phyloP scores from a whole-genome alignment of 1,140 invertebrate genomes.

The Scaptomyza hsui region DNA sequence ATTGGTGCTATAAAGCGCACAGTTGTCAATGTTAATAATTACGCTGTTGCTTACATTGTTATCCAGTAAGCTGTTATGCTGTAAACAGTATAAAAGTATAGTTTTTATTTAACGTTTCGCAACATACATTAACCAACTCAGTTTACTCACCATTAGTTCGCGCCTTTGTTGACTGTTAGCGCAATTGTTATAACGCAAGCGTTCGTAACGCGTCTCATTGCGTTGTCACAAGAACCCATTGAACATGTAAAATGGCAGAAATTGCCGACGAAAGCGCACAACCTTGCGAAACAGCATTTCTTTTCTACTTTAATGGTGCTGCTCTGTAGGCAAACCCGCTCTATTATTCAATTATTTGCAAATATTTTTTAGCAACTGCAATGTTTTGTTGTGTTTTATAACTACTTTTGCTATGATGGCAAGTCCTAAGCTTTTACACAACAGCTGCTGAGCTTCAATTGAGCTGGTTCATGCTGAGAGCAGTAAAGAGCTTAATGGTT shows the following conservation, averaged over 20 bases:
- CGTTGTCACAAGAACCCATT: conserved; percentile 78
- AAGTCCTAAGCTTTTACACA: conserved; percentile 17
- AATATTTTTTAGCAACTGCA: neutral
- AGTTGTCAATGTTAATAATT: conserved; percentile 72
- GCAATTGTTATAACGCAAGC: conserved; percentile 68
- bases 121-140: neutral
- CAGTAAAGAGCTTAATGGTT: neutral
- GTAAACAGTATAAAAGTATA: neutral
- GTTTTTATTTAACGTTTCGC: conserved; percentile 25
- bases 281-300: conserved; percentile 73
- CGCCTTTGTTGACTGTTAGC: conserved; percentile 46
- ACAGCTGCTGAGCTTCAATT: conserved; percentile 6
- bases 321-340: conserved; percentile 13
- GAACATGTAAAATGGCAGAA: conserved; percentile 72
- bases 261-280: conserved; percentile 61
- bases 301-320: conserved; percentile 9
- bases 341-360: neutral
- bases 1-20: conserved; percentile 60
- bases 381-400: conserved; percentile 39
- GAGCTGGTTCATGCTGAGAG: conserved; percentile 19
- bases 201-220: conserved; percentile 70
- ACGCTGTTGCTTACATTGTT: conserved; percentile 70
- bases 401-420: neutral
- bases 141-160: conserved; percentile 57
- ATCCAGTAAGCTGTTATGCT: conserved; percentile 66